Evolutionary conservation across 2,797 vertebrate genomes (phyloP), one percentile per base, ranked within the genome.

Genomic region (Alca torda): DNA sequence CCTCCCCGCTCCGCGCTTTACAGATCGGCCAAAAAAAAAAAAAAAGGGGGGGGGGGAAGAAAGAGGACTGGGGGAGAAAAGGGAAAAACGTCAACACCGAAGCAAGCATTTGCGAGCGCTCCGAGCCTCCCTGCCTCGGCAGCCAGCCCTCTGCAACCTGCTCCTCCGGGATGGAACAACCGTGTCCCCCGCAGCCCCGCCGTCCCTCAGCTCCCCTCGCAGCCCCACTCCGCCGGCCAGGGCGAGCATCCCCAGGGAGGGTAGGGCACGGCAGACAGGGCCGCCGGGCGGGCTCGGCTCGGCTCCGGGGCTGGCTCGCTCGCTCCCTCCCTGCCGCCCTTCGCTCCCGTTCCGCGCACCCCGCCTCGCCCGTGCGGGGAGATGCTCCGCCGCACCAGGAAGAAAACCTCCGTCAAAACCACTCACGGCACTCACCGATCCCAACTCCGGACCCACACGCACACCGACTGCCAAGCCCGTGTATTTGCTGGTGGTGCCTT

Each of bases 161-260:
- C 63, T 70, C 57, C 70, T 39, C 53, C 53, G 14, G 25, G 72
- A 79, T 59, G 51, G 67, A 60, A 56, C 50, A 1, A 19, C 33
- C 84, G 19, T n/a, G 20, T 70, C 46, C 46, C 59, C 1, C n/a
- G 30, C 73, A 59, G 59, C 63, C 43, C 28, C 24, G 10, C 39
- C 4, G 26, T 3, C 21, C 53, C 25, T 12, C 46, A 15, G 48
- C 53, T 2, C 5, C n/a, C 20, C 5, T 11, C 13, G 26, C 59
- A 37, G 33, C 23, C 48, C 48, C 33, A 12, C n/a, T 35, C 23
- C 35, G 23, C 46, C 35, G 3, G 45, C 59, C 17, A 3, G 12
- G 5, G 12, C 41, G 3, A 53, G 35, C n/a, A 9, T 43, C 3
- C 1, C 23, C 39, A 3, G 21, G n/a, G 20, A 45, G 9, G 15